phyloP scores from a whole-genome alignment of 2,888 invertebrate genomes.

The Hydropsyche betteni region DNA sequence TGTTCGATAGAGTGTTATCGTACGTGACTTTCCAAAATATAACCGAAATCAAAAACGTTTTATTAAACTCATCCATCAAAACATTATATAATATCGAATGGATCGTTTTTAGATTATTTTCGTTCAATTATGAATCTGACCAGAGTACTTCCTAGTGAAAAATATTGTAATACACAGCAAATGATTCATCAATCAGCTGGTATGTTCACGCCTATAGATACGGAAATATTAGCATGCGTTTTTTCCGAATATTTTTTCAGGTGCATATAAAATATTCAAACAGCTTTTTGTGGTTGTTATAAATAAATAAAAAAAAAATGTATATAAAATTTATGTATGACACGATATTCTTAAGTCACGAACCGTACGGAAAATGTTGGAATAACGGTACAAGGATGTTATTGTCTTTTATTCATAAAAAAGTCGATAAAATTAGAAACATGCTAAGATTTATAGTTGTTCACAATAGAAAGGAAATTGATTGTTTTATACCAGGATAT shows the following conservation, averaged over 20 bases:
- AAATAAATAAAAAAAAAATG: neutral
- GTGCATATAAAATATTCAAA: neutral
- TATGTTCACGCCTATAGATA: conserved; percentile 2
- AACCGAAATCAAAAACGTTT: conserved; percentile 4
- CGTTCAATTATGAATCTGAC: neutral
- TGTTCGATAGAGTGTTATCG: conserved; percentile 15
- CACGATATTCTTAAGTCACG: conserved; percentile 12
- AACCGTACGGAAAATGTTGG: neutral
- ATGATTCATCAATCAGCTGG: conserved; percentile 27
- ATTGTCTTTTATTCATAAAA: no score
- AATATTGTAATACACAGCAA: neutral
- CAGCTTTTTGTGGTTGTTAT: conserved; percentile 12
- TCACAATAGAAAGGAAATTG: no score
- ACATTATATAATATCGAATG: no score
- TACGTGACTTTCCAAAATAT: conserved; percentile 16
- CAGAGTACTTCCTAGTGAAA: neutral
- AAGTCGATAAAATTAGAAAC: no score
- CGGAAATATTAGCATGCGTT: neutral
- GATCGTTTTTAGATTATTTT: no score
- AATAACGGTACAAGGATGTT: conserved; percentile 7
- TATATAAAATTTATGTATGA: conserved; percentile 7
- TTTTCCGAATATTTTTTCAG: conserved; percentile 1
- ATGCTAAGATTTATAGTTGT: no score
- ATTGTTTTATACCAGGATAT: no score
- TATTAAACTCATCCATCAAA: neutral